Evolutionary conservation across 1,140 invertebrate species (phyloP), one percentile per base, ranked within the genome.

Genomic region (Lethrus apterus): DNA sequence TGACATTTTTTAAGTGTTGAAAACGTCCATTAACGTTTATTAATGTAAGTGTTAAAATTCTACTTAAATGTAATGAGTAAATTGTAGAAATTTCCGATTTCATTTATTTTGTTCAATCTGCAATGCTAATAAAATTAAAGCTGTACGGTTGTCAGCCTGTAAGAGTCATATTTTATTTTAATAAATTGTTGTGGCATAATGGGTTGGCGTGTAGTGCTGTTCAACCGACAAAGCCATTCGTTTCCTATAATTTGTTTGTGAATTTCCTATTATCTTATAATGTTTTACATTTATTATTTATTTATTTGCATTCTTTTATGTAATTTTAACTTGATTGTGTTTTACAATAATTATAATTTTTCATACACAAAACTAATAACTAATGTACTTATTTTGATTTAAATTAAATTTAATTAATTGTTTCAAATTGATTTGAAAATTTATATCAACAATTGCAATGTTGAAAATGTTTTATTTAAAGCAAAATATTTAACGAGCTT

Each of bases 131-230:
- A 45, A 17, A 45, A 45, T 45, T 45, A 45, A 23, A 45, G 17
- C 29, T 33, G 18, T 14, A 42, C 23, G 40, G 21, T 21, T 42
- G 40, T 42, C 40, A 42, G n/a, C n/a, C n/a, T n/a, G n/a, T n/a
- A n/a, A n/a, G n/a, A 29, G 40, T 42, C 40, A 42, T 26, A 42
- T 31, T 29, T 42, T 42, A 42, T 42, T 42, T 42, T 42, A 42
- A 29, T 21, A 42, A 42, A 42, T 42, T 42, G 23, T 42, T 42
- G 23, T 42, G 40, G 23, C 40, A 26, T 26, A 26, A 26, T 26
- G 23, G 23, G n/a, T n/a, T n/a, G n/a, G 5, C n/a, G n/a, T n/a
- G n/a, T n/a, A n/a, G n/a, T n/a, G n/a, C 23, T 26, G 23, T 26
- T n/a, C 23, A 5, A n/a, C 23, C 23, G 23, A 26, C 23, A 26